Conservation (phyloP, 2,113 vertebrate genomes). For the Butorides virescens region DNA sequence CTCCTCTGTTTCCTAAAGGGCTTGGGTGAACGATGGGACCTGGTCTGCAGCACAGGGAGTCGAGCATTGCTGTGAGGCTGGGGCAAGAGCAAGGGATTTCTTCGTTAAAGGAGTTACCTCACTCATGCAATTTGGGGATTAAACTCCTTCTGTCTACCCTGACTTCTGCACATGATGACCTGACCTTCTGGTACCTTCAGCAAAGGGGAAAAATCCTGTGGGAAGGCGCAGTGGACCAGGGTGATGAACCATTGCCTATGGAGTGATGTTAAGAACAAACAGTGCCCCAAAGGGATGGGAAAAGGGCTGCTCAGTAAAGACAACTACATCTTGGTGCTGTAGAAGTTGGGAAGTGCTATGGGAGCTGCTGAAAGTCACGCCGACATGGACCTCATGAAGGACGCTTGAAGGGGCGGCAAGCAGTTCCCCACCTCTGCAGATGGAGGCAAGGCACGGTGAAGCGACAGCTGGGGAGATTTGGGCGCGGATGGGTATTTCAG, state of each 20-base stretch:
- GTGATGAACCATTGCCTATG: background rate
- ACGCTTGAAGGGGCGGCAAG: background rate
- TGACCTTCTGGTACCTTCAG: background rate
- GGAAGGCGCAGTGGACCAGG: background rate
- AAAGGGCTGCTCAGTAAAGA: background rate
- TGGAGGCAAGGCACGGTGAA: background rate
- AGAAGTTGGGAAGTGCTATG: background rate
- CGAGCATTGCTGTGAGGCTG: background rate
- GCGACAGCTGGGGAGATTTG: background rate
- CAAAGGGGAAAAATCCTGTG: fast-evolving
- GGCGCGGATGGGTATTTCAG: background rate
- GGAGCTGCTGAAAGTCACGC: background rate
- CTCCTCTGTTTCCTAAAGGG: background rate
- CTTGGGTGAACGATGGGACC: background rate
- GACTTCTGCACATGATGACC: background rate
- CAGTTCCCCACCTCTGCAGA: background rate
- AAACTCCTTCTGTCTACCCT: background rate
- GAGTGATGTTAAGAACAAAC: background rate
- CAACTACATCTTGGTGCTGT: too few species aligned
- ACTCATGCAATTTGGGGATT: background rate
- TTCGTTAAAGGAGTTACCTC: background rate
- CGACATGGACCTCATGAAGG: background rate
- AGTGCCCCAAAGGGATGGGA: background rate
- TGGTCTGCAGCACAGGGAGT: background rate
- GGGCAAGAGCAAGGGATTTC: background rate